Evolutionary conservation across 2,113 vertebrate species (phyloP).

Genomic region (Murina feae): DNA sequence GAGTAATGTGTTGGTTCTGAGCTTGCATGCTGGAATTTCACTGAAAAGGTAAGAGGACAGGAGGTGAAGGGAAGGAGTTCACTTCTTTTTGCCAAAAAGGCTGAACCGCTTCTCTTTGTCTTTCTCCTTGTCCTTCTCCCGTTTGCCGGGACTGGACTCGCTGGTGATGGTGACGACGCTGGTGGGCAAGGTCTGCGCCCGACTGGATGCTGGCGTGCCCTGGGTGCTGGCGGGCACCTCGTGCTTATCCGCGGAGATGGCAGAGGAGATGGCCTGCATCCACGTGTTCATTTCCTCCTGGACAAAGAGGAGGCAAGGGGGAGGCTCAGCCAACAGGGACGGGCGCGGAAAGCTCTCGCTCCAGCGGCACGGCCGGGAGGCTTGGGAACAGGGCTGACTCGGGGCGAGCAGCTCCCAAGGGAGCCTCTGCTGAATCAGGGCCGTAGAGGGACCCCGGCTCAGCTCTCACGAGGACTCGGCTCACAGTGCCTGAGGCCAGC

Average conservation of each 20-base stretch:
- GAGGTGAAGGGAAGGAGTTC: constrained; percentile 81
- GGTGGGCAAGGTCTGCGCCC: constrained; percentile 93
- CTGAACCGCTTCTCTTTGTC: constrained; percentile 98
- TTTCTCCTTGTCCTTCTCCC: constrained; percentile 94
- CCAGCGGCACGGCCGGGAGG: neutral
- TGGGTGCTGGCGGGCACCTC: constrained; percentile 89
- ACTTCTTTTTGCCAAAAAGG: constrained; percentile 98
- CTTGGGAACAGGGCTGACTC: neutral
- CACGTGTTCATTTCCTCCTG: constrained; percentile 99
- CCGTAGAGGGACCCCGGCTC: neutral
- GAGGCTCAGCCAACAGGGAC: neutral
- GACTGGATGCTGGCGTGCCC: constrained; percentile 92
- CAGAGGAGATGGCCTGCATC: constrained; percentile 95
- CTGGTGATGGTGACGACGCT: constrained; percentile 87
- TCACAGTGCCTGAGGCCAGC: neutral
- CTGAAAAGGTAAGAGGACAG: constrained; percentile 86
- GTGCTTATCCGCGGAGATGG: constrained; percentile 85
- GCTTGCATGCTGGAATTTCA: constrained; percentile 94
- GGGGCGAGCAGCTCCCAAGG: neutral
- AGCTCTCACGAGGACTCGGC: neutral
- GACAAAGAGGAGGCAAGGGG: constrained; percentile 31
- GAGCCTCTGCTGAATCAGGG: neutral
- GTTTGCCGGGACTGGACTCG: constrained; percentile 94
- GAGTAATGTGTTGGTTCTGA: constrained; percentile 95
- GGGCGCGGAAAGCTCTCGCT: fast-evolving